phyloP scores from a whole-genome alignment of 2,888 invertebrate genomes.

The Erebia ligea region DNA sequence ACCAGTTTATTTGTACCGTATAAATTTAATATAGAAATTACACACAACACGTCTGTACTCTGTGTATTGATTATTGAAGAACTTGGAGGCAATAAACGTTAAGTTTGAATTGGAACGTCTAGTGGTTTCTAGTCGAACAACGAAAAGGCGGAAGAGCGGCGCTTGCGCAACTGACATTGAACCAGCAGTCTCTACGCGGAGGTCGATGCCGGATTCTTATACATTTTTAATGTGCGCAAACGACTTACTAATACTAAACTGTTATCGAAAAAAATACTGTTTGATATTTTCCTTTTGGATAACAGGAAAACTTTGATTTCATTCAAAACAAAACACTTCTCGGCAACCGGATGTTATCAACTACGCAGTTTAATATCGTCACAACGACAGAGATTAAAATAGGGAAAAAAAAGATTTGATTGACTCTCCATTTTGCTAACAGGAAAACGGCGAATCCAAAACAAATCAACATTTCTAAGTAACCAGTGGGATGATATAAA shows the following conservation, averaged over 20 bases:
- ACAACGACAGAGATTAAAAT: neutral
- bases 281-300: constrained; percentile 30
- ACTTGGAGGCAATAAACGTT: constrained; percentile 47
- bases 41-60: neutral
- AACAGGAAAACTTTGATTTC: constrained; percentile 17
- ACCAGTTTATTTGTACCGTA: neutral
- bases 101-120: constrained; percentile 60
- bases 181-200: constrained; percentile 69
- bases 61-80: no score
- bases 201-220: constrained; percentile 73
- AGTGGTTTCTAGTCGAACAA: constrained; percentile 65
- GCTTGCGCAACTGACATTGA: constrained; percentile 83
- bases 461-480: constrained; percentile 52
- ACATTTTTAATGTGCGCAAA: constrained; percentile 53
- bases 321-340: constrained; percentile 17
- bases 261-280: constrained; percentile 34
- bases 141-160: constrained; percentile 70
- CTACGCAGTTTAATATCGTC: constrained; percentile 16
- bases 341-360: constrained; percentile 5
- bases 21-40: neutral
- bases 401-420: constrained; percentile 19
- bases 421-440: constrained; percentile 43
- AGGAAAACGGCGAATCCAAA: constrained; percentile 55
- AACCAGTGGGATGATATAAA: constrained; percentile 56
- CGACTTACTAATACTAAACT: no score